Base-by-base conservation (phyloP, 2,888 invertebrate genomes). In the Ormyrus rosae region DNA sequence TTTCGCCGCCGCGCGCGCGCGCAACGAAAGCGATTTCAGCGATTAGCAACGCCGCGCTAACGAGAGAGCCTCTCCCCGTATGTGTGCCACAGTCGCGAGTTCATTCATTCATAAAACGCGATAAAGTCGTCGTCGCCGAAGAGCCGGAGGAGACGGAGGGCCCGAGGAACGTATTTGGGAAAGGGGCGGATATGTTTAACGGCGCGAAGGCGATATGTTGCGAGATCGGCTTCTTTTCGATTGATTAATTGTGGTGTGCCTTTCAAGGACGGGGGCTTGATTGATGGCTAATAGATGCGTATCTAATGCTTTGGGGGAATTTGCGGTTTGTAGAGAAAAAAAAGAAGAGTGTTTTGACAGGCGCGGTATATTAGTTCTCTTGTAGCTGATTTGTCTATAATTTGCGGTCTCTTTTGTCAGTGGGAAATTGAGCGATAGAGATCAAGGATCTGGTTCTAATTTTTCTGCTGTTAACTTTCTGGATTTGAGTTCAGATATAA, bases 1-100 rank as follows among this genome's bases (percentile, higher is more conserved):
- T 81, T 78, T 81, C 78, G 63, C 79, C 51, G 64, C 48, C 64
- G 69, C n/a, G 46, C 34, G 34, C 34, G 34, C 34, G 34, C 19
- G 19, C 19, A 78, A 75, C 63, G 81, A 81, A 75, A 78, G 71
- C 75, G 81, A 81, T 72, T 78, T 75, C 70, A 53, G 48, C 56
- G 70, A 81, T 81, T 81, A 78, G 75, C 81, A 55, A 34, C n/a
- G 61, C 6, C 19, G 34, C 65, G 76, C 64, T 68, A 76, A 76
- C 55, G 6, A 76, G 81, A 34, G 58, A 34, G 11, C 51, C 10
- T 13, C 13, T 56, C n/a, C 50, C 4, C 11, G 13, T 64, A 51
- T 58, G 65, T 34, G 34, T 65, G 48, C 10, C 34, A 51, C 2
- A 6, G 53, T 69, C n/a, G 67, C 60, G 65, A 5, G 53, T 13